Conservation (phyloP, 2,888 invertebrate genomes). For the Marasmarcha lunaedactyla region DNA sequence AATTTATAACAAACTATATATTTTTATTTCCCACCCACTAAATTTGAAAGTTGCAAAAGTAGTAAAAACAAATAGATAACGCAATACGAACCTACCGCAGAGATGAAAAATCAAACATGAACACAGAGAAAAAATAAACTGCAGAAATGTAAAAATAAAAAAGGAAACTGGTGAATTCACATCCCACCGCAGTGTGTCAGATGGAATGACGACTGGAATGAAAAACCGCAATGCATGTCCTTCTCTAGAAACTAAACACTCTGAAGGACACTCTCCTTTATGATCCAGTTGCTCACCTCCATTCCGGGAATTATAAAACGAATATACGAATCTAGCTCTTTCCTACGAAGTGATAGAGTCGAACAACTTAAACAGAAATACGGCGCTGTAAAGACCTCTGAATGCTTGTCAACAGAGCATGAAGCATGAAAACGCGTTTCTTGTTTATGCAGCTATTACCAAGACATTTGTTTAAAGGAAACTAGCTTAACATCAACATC, state of each 20-base stretch:
- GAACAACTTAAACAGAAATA: constrained; percentile 1
- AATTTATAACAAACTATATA: no score
- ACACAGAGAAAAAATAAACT: constrained; percentile 14
- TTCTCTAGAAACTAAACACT: constrained; percentile 34
- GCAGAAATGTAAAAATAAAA: no score
- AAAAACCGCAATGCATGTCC: constrained; percentile 43
- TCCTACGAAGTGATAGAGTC: background rate
- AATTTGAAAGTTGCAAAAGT: constrained; percentile 4
- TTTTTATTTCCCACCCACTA: constrained; percentile 9
- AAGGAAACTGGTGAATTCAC: constrained; percentile 19
- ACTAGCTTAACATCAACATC: background rate
- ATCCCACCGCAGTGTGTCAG: constrained; percentile 27
- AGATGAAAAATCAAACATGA: constrained; percentile 24
- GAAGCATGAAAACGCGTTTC: constrained; percentile 48
- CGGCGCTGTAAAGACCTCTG: constrained; percentile 7
- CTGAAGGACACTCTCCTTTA: constrained; percentile 60
- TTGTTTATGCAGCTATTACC: constrained; percentile 15
- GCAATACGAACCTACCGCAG: constrained; percentile 1
- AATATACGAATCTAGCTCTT: background rate
- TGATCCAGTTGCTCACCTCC: constrained; percentile 57
- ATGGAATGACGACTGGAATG: constrained; percentile 37
- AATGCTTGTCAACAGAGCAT: constrained; percentile 49
- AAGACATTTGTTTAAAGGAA: constrained; percentile 16
- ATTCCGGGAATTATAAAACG: constrained; percentile 7
- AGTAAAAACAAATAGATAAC: constrained; percentile 4